Percentiles rank a stretch among this genome's conserved stretches.
Evolutionary conservation across 2,888 invertebrate genomes (phyloP).

Genomic region (Acanthococcus lagerstroemiae): DNA sequence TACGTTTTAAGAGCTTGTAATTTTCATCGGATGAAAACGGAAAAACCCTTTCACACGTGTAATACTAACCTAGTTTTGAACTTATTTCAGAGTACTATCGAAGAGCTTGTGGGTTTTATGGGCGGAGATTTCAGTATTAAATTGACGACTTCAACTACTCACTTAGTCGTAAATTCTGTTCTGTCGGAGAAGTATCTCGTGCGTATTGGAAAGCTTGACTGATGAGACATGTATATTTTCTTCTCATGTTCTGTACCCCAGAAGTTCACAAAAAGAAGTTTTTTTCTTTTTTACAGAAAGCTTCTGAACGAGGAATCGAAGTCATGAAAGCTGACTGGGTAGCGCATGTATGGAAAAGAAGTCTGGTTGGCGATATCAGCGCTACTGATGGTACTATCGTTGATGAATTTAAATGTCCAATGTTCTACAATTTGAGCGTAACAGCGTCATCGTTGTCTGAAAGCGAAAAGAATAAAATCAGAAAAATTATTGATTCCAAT

Average conservation of each 20-base stretch:
- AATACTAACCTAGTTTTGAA: not conserved
- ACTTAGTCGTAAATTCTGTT: constrained; percentile 68
- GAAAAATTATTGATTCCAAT: constrained; percentile 57
- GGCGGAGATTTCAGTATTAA: constrained; percentile 59
- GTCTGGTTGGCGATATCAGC: constrained; percentile 47
- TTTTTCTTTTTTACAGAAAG: constrained; percentile 47
- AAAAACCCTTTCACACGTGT: too few relatives aligned
- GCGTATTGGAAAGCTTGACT: constrained; percentile 34
- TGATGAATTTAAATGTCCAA: constrained; percentile 51
- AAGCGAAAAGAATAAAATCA: constrained; percentile 54
- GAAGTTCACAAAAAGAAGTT: constrained; percentile 32
- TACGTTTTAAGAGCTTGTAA: not conserved
- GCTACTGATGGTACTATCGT: constrained; percentile 55
- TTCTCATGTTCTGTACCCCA: not conserved
- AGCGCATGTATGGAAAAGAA: constrained; percentile 64
- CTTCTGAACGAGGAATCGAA: constrained; percentile 55
- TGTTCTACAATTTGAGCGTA: constrained; percentile 67
- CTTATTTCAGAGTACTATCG: constrained; percentile 48
- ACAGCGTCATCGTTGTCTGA: constrained; percentile 62
- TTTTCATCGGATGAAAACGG: not conserved
- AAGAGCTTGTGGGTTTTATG: constrained; percentile 60
- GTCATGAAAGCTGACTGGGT: constrained; percentile 74
- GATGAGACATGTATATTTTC: not conserved
- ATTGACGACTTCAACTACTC: constrained; percentile 60
- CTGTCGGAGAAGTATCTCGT: constrained; percentile 68